Evolutionary conservation across 2,888 invertebrate species (phyloP).

Genomic region (Torymus texanus): DNA sequence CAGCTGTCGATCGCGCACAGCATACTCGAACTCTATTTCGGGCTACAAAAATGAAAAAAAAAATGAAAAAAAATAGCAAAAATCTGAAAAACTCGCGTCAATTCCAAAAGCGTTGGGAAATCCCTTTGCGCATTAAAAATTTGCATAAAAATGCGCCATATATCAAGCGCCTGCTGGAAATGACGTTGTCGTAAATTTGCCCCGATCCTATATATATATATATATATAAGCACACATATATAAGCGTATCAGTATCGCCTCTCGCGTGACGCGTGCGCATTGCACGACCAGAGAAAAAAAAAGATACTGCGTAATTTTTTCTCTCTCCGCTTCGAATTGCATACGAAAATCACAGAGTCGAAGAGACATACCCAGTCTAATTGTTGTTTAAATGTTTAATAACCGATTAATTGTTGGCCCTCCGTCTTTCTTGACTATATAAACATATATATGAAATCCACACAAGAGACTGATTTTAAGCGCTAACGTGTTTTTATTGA

Average conservation of each 20-base stretch:
- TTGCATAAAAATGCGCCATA: slow-evolving; percentile 37
- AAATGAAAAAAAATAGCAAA: slow-evolving; percentile 21
- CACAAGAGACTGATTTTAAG: background rate
- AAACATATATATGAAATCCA: background rate
- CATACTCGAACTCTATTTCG: too few species aligned
- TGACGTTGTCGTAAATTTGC: slow-evolving; percentile 36
- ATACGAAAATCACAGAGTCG: background rate
- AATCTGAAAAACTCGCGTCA: slow-evolving; percentile 5
- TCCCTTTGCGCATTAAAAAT: slow-evolving; percentile 28
- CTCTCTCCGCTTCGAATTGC: background rate
- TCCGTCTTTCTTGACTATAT: background rate
- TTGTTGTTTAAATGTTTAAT: slow-evolving; percentile 7
- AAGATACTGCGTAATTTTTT: too few species aligned
- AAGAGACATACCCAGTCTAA: background rate
- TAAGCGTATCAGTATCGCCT: background rate
- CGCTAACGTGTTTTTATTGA: background rate
- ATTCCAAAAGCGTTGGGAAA: slow-evolving; percentile 22
- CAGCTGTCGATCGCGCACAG: too few species aligned
- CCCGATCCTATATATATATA: background rate
- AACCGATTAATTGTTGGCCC: slow-evolving; percentile 20
- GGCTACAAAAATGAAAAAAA: too few species aligned
- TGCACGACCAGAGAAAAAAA: background rate
- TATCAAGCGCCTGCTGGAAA: slow-evolving; percentile 29
- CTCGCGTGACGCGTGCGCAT: slow-evolving; percentile 23
- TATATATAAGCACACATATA: too few species aligned